Evolutionary conservation across 2,888 invertebrate genomes (phyloP).

Genomic region (Volucella inanis): DNA sequence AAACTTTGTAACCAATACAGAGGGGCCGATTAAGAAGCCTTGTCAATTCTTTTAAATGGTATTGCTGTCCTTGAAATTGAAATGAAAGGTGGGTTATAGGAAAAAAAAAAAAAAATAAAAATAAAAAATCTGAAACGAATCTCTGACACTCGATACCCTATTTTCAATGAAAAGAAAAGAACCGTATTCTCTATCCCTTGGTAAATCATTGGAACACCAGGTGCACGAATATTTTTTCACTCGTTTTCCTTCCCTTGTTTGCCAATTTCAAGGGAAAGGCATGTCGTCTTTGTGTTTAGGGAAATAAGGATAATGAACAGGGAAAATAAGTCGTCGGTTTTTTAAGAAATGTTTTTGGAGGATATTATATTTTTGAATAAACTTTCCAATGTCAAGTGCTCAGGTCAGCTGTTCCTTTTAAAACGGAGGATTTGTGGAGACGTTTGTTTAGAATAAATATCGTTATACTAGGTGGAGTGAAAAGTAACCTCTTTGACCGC

Average conservation of each 20-base stretch:
- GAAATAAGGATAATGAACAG: neutral
- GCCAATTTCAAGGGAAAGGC: neutral
- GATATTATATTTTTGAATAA: neutral
- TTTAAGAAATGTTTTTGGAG: neutral
- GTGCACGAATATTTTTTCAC: constrained; percentile 31
- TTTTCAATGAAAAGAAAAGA: neutral
- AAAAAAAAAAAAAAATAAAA: neutral
- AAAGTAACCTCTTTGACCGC: no score
- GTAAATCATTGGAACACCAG: constrained; percentile 39
- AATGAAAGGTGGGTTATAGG: neutral
- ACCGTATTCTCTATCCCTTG: constrained; percentile 23
- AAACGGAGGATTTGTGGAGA: no score
- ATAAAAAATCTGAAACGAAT: constrained; percentile 20
- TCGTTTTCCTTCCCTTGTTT: constrained; percentile 3
- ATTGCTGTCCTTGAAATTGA: constrained; percentile 27
- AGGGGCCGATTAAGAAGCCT: neutral
- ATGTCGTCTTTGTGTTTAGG: constrained; percentile 1
- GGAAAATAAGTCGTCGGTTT: neutral
- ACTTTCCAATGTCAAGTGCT: neutral
- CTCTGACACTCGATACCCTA: constrained; percentile 42
- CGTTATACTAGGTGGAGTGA: no score
- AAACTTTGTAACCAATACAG: constrained; percentile 7
- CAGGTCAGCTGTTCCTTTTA: neutral
- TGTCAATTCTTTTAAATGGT: neutral
- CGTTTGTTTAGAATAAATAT: no score